Base-by-base conservation (phyloP, 2,113 vertebrate genomes). In the Emberiza fucata region DNA sequence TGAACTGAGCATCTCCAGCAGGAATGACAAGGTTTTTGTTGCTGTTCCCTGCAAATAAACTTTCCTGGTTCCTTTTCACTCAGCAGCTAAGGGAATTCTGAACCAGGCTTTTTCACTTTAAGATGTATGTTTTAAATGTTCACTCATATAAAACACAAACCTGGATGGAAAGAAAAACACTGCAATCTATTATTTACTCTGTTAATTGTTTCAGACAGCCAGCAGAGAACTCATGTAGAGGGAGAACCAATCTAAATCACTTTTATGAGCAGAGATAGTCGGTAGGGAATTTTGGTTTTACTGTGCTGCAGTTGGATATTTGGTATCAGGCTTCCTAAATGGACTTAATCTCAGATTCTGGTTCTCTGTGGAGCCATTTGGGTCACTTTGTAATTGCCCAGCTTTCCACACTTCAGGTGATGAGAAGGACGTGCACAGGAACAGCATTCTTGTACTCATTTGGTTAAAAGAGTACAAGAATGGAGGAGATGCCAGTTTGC, bases 241-340 rank as follows among this genome's bases (percentile, higher is more conserved):
- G 53, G 86, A 81, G 81, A 91, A 95, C 45, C 53, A 88, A 81
- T 59, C 75, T 93, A 97, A 97, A 97, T 95, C 91, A 95, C 68
- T 96, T 97, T 96, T 93, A 96, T 90, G 86, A 89, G 86, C 86
- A 91, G 56, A 93, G 92, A 91, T 85, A 86, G 66, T 83, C 68
- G 3, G 60, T 50, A 42, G 83, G 91, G 90, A 90, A 95, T 97
- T 96, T 95, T 73, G 53, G 14, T 95, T 94, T 95, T 94, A 91
- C 73, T 88, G 53, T 64, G 47, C 69, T 89, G 60, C 51, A 76
- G 75, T 88, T 84, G 78, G 61, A 80, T 97, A 90, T 92, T 92
- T 88, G 44, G 91, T 94, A 91, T 95, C 83, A 85, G 73, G 37
- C 88, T 96, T 95, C 93, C 64, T 96, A 92, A 96, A 79, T 42